phyloP scores from a whole-genome alignment of 2,113 vertebrate genomes.

The Nymphicus hollandicus region DNA sequence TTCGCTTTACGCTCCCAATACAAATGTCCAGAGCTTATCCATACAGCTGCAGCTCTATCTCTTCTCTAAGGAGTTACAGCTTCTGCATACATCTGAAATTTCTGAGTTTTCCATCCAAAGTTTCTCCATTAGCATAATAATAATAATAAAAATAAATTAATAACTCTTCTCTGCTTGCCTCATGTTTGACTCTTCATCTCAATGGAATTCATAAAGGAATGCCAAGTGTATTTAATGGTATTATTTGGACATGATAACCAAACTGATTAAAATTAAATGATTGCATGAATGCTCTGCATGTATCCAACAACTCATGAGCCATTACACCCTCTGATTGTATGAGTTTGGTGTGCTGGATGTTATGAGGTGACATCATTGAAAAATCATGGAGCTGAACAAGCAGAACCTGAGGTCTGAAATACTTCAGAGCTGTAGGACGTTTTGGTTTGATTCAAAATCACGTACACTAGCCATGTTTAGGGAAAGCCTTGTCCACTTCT shows the following conservation, averaged over 20 bases:
- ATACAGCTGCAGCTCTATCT: neutral
- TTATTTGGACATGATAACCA: neutral
- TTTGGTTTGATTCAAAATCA: neutral
- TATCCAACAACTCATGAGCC: neutral
- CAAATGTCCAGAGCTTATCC: neutral
- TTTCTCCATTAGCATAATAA: neutral
- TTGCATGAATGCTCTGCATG: neutral
- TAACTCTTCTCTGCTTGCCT: neutral
- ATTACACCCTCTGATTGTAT: neutral
- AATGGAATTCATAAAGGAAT: neutral
- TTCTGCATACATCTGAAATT: neutral
- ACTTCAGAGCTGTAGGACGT: neutral
- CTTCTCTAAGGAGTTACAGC: neutral
- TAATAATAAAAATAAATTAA: neutral
- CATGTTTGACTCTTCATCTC: neutral
- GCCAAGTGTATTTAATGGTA: neutral
- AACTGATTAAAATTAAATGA: neutral
- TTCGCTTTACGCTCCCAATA: neutral
- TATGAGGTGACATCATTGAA: neutral
- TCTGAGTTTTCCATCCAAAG: neutral
- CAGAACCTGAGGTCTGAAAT: neutral
- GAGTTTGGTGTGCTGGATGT: neutral
- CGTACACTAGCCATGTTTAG: neutral
- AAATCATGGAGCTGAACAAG: neutral
- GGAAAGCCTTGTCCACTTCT: neutral